A percentile compares a stretch with the other conserved stretches of the same genome.
These are phyloP conservation scores for Halesus radiatus DNA, from an alignment of 1,140 invertebrate species.

Conservation along the genomic window DNA sequence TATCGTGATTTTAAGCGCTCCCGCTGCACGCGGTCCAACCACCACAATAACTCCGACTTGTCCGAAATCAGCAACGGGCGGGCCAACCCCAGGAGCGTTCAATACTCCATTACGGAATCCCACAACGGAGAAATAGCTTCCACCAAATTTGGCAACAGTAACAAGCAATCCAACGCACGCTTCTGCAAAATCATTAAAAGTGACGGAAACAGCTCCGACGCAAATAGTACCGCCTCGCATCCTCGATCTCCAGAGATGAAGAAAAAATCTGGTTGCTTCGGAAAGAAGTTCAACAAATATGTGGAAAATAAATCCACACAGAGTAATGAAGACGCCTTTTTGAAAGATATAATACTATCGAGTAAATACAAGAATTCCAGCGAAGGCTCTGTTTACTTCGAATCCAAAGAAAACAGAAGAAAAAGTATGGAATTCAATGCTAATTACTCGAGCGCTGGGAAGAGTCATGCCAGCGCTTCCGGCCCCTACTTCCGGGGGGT, in stretches of 20 bases:
- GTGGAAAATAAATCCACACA: neutral
- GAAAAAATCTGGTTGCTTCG: slow-evolving; percentile 41
- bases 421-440: slow-evolving; percentile 47
- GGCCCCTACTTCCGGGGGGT: neutral
- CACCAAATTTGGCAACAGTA: neutral
- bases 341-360: slow-evolving; percentile 42
- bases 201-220: slow-evolving; percentile 10
- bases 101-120: slow-evolving; percentile 35
- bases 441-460: slow-evolving; percentile 28
- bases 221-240: neutral
- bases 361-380: slow-evolving; percentile 10
- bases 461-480: slow-evolving; percentile 20
- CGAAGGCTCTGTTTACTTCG: slow-evolving; percentile 22
- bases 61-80: slow-evolving; percentile 28
- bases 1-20: slow-evolving; percentile 35
- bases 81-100: slow-evolving; percentile 31
- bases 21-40: slow-evolving; percentile 1
- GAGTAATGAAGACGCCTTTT: slow-evolving; percentile 2
- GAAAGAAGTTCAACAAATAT: slow-evolving; percentile 3
- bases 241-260: slow-evolving; percentile 1
- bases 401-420: slow-evolving; percentile 29
- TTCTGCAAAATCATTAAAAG: neutral
- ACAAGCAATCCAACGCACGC: neutral
- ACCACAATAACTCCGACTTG: slow-evolving; percentile 8
- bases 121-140: neutral